Evolutionary conservation across 1,140 invertebrate genomes (phyloP).

Genomic region (Cydia splendana): DNA sequence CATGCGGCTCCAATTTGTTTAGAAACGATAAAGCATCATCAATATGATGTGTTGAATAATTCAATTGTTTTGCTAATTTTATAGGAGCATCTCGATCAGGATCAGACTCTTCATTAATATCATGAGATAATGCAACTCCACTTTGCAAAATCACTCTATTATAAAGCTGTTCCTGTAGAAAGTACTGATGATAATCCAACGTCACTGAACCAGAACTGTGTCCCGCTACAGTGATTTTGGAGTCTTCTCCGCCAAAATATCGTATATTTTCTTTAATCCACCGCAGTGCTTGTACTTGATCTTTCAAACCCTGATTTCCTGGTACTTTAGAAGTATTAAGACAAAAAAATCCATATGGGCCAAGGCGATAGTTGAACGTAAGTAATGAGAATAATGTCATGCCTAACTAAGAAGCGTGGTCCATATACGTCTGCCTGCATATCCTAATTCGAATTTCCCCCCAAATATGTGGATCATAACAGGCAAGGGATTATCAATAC

Average conservation of each 20-base stretch:
- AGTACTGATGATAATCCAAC: conserved; percentile 46
- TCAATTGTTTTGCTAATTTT: conserved; percentile 41
- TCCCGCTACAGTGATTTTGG: conserved; percentile 83
- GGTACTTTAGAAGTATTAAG: conserved; percentile 82
- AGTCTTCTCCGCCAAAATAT: conserved; percentile 85
- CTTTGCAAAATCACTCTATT: conserved; percentile 49
- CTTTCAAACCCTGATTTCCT: conserved; percentile 86
- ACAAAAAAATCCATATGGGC: conserved; percentile 85
- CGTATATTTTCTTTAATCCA: conserved; percentile 84
- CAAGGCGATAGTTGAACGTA: conserved; percentile 82
- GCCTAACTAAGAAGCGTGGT: conserved; percentile 78
- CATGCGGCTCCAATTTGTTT: conserved; percentile 29
- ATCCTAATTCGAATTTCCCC: conserved; percentile 81
- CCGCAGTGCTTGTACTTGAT: conserved; percentile 83
- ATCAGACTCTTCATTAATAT: neutral
- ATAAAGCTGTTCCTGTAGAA: conserved; percentile 43
- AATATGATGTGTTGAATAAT: conserved; percentile 37
- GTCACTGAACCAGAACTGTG: conserved; percentile 82
- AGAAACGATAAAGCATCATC: conserved; percentile 42
- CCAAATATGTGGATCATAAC: conserved; percentile 87
- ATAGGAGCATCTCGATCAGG: conserved; percentile 34
- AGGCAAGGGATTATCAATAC: conserved; percentile 53
- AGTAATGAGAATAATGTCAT: conserved; percentile 57
- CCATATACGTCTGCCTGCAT: conserved; percentile 64
- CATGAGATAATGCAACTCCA: conserved; percentile 32